Conservation (phyloP, 2,797 vertebrate genomes). For the Momotus momota region DNA sequence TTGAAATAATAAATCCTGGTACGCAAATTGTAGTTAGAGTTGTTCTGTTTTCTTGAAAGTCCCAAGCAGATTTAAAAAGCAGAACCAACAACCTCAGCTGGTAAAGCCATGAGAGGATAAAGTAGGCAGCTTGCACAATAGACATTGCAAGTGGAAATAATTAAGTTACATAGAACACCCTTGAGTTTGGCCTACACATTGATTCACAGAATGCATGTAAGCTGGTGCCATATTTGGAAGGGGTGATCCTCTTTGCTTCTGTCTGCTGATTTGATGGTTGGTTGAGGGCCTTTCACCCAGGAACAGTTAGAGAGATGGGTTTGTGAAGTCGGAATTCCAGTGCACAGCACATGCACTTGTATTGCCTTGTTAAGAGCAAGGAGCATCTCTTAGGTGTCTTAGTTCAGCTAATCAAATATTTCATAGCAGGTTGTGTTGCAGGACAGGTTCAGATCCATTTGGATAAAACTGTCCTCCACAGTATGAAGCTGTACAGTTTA, state of each 20-base stretch:
- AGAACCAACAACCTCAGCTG: not conserved
- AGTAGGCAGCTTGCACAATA: not conserved
- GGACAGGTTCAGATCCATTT: not conserved
- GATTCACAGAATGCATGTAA: not conserved
- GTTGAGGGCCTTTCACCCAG: not conserved
- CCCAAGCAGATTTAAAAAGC: not conserved
- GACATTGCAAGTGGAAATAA: not conserved
- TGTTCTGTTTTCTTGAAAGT: not conserved
- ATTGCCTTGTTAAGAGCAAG: not conserved
- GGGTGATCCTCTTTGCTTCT: not conserved
- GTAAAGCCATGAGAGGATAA: not conserved
- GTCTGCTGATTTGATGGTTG: not conserved
- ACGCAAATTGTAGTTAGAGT: not conserved
- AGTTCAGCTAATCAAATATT: not conserved
- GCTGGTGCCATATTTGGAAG: not conserved
- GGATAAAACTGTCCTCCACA: not conserved
- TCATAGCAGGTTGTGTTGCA: not conserved
- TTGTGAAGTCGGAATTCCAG: not conserved
- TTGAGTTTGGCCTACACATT: fast-evolving
- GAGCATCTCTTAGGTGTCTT: not conserved
- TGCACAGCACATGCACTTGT: fast-evolving
- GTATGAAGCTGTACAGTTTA: not conserved
- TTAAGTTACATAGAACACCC: not conserved
- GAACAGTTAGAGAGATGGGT: not conserved
- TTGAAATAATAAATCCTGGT: not conserved